Evolutionary conservation across 1,140 invertebrate species (phyloP).

Genomic region (Potamilus streckersoni): DNA sequence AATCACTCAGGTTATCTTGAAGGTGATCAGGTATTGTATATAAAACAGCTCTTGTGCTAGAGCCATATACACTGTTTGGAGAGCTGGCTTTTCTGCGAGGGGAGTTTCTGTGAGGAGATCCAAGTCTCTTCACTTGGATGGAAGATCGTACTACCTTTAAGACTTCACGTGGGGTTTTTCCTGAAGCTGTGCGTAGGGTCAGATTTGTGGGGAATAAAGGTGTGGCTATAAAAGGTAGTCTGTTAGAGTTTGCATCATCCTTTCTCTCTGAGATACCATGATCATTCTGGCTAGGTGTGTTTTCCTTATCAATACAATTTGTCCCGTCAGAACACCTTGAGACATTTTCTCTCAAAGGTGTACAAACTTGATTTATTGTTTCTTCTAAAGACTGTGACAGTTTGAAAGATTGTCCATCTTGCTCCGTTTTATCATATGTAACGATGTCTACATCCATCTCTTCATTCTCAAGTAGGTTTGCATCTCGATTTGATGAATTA

Average conservation of each 20-base stretch:
- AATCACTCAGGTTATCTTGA: slow-evolving; percentile 21
- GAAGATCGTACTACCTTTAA: slow-evolving; percentile 41
- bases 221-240: slow-evolving; percentile 28
- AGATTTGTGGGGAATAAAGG: slow-evolving; percentile 25
- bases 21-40: slow-evolving; percentile 18
- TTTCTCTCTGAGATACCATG: background rate
- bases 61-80: slow-evolving; percentile 9
- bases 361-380: slow-evolving; percentile 41
- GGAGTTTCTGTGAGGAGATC: slow-evolving; percentile 43
- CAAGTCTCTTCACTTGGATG: slow-evolving; percentile 54
- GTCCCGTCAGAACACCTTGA: background rate
- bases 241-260: slow-evolving; percentile 20
- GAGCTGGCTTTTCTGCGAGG: slow-evolving; percentile 10
- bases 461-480: no score
- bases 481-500: no score
- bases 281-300: background rate
- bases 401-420: slow-evolving; percentile 15
- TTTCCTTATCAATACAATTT: slow-evolving; percentile 7
- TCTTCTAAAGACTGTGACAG: slow-evolving; percentile 40
- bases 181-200: slow-evolving; percentile 37
- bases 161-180: slow-evolving; percentile 45
- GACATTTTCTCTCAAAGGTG: slow-evolving; percentile 31
- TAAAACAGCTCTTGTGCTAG: slow-evolving; percentile 4
- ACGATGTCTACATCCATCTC: no score
- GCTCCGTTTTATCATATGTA: no score